These are phyloP conservation scores for Gryllus longicercus DNA, from an alignment of 2,888 invertebrate species.

Conservation along the genomic window DNA sequence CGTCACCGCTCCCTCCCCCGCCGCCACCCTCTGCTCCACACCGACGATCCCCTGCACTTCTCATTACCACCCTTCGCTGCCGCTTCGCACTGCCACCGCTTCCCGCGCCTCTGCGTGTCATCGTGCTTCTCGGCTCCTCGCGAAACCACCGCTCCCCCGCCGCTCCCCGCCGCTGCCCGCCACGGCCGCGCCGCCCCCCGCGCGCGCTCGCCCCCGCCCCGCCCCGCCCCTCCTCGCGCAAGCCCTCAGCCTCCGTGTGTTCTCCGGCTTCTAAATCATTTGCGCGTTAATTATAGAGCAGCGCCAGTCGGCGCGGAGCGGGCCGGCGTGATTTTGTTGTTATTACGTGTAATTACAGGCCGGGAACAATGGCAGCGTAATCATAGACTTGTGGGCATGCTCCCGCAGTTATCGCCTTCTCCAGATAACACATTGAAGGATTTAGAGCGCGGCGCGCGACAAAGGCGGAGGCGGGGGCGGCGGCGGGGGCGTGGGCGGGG, in stretches of 20 bases:
- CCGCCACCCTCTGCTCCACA: too few relatives aligned
- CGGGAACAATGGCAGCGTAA: conserved; percentile 17
- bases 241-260: not conserved
- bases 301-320: not conserved
- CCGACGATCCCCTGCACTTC: too few relatives aligned
- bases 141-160: too few relatives aligned
- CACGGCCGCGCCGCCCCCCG: too few relatives aligned
- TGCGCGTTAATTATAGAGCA: conserved; percentile 17
- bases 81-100: too few relatives aligned
- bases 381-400: not conserved
- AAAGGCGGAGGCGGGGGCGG: not conserved
- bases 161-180: too few relatives aligned
- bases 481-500: too few relatives aligned
- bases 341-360: conserved; percentile 17
- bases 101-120: too few relatives aligned
- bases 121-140: too few relatives aligned
- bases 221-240: not conserved
- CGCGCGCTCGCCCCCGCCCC: not conserved
- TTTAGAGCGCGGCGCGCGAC: conserved; percentile 8
- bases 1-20: too few relatives aligned
- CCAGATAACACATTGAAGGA: conserved; percentile 17
- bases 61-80: too few relatives aligned
- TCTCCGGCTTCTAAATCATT: conserved; percentile 6
- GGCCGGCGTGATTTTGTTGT: conserved; percentile 1
- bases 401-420: conserved; percentile 5